Percentiles rank a stretch among this genome's conserved stretches.
These are phyloP conservation scores for Ernsta delagoae DNA, from an alignment of 2,888 invertebrate species.

Conservation along the genomic window DNA sequence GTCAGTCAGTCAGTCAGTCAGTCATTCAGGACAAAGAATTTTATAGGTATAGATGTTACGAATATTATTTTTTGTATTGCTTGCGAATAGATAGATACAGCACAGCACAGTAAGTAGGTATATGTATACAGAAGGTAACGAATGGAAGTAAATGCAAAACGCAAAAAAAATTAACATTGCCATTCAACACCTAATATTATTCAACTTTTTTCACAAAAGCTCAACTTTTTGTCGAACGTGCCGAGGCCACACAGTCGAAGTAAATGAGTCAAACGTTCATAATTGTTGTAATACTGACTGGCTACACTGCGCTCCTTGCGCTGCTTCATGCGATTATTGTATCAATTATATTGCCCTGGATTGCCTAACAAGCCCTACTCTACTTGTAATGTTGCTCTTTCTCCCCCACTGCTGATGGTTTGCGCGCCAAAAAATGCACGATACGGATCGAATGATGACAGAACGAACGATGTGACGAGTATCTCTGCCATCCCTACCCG, in stretches of 20 bases:
- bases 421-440: background rate
- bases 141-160: too few species aligned
- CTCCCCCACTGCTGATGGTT: background rate
- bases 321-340: background rate
- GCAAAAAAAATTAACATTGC: too few species aligned
- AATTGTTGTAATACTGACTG: background rate
- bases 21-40: too few species aligned
- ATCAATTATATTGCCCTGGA: background rate
- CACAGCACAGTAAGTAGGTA: too few species aligned
- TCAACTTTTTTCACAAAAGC: slow-evolving; percentile 20
- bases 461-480: background rate
- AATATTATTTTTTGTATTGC: too few species aligned
- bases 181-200: too few species aligned
- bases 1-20: too few species aligned
- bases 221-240: slow-evolving; percentile 22
- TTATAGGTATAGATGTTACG: too few species aligned
- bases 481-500: too few species aligned
- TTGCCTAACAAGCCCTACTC: too few species aligned
- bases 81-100: too few species aligned
- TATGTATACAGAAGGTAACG: too few species aligned
- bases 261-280: slow-evolving; percentile 38
- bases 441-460: background rate
- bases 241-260: slow-evolving; percentile 23
- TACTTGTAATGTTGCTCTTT: background rate
- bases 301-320: background rate